Percentiles rank a stretch among this genome's conserved stretches.
phyloP scores from a whole-genome alignment of 1,140 invertebrate species.

The Atta colombica region DNA sequence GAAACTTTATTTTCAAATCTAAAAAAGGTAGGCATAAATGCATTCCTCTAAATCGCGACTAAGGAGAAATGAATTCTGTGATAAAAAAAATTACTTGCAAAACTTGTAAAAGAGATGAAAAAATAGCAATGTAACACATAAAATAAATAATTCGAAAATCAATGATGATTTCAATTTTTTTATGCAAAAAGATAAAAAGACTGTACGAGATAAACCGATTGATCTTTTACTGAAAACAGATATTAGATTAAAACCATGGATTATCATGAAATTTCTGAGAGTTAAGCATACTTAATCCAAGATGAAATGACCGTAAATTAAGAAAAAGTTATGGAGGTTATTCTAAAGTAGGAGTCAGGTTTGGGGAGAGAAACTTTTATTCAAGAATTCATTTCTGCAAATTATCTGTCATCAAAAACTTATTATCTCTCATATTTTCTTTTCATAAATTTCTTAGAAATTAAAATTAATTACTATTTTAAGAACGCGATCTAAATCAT shows the following conservation, averaged over 20 bases:
- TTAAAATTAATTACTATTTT: neutral
- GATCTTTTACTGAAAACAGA: neutral
- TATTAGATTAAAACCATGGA: neutral
- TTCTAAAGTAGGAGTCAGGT: neutral
- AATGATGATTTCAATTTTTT: neutral
- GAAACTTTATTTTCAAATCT: conserved; percentile 10
- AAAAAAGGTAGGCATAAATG: neutral
- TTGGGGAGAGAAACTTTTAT: neutral
- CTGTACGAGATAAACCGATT: neutral
- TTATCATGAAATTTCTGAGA: neutral
- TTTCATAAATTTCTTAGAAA: neutral
- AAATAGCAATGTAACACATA: neutral
- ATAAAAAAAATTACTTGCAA: neutral
- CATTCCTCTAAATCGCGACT: neutral
- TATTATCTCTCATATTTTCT: neutral
- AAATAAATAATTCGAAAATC: neutral
- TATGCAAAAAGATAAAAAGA: too few relatives aligned
- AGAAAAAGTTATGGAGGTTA: conserved; percentile 6
- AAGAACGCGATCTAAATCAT: neutral
- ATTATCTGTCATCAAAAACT: conserved; percentile 20
- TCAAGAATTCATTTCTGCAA: neutral
- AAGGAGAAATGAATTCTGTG: neutral
- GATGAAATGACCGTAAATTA: conserved; percentile 22
- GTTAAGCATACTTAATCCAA: neutral
- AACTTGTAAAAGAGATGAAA: neutral